A percentile compares a stretch with the other conserved stretches of the same genome.
Conservation (phyloP, 2,888 invertebrate species). For the Mayetiola destructor region DNA sequence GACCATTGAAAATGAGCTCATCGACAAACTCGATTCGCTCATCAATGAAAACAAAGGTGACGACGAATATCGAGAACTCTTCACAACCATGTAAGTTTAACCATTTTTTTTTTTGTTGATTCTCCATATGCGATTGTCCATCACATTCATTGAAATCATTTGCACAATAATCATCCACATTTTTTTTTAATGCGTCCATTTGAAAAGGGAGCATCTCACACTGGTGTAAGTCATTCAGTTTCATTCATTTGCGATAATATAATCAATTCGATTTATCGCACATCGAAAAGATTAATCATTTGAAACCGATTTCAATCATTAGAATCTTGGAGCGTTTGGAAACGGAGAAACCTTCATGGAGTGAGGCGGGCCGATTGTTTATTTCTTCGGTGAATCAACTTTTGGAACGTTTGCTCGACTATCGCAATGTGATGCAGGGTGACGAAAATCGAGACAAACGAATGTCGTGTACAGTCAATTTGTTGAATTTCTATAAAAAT, state of each 20-base stretch:
- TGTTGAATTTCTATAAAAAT: conserved; percentile 90
- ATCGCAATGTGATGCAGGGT: conserved; percentile 87
- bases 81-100: conserved; percentile 81
- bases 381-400: conserved; percentile 82
- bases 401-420: conserved; percentile 78
- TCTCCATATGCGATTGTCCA: conserved; percentile 10
- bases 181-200: conserved; percentile 17
- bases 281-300: not conserved
- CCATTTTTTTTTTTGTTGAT: conserved; percentile 14
- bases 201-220: conserved; percentile 3
- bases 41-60: conserved; percentile 91
- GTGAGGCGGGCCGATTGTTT: conserved; percentile 82
- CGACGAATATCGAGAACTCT: conserved; percentile 81
- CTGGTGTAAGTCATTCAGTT: not conserved
- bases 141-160: not conserved
- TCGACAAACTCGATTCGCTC: conserved; percentile 82
- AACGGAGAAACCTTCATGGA: conserved; percentile 73
- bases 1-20: conserved; percentile 82
- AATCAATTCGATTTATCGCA: too few species aligned
- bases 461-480: conserved; percentile 92
- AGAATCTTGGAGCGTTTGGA: conserved; percentile 76
- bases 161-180: not conserved
- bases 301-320: conserved; percentile 15
- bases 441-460: conserved; percentile 89
- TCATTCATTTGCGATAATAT: too few species aligned